Conservation (phyloP, 2,888 invertebrate genomes). For the Eristalis intricaria region DNA sequence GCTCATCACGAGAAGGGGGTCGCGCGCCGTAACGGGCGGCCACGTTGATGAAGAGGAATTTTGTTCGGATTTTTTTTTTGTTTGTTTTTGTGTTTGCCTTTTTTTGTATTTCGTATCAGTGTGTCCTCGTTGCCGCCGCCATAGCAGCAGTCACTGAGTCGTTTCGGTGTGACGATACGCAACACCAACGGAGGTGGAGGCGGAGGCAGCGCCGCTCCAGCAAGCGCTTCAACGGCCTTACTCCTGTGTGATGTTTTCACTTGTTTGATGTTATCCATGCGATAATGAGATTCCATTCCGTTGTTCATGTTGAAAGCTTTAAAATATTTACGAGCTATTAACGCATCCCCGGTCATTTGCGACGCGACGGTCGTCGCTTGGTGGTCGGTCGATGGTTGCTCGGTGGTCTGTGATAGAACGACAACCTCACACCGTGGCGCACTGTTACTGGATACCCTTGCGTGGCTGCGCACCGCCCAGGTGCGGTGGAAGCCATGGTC, state of each 20-base stretch:
- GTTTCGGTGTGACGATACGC: background rate
- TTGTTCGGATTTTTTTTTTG: background rate
- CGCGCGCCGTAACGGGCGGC: background rate
- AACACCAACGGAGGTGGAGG: background rate
- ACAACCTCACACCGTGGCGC: too few species aligned
- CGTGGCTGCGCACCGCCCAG: background rate
- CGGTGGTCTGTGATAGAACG: background rate
- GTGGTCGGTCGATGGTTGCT: background rate
- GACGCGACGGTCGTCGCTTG: background rate
- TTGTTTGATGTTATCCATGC: conserved; percentile 30
- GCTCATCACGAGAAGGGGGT: background rate
- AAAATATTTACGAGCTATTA: conserved; percentile 53
- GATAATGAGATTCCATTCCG: conserved; percentile 45
- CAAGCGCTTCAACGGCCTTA: background rate
- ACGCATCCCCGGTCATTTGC: conserved; percentile 4
- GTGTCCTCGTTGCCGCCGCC: conserved; percentile 8
- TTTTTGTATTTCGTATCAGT: background rate
- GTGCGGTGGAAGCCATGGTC: background rate
- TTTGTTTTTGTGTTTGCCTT: background rate
- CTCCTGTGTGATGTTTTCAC: background rate
- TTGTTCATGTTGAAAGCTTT: conserved; percentile 38
- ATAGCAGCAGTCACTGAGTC: background rate
- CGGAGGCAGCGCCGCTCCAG: background rate
- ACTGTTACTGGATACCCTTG: background rate
- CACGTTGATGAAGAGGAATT: conserved; percentile 1